These are phyloP conservation scores for Pterostichus madidus DNA, from an alignment of 2,888 invertebrate genomes.

Conservation along the genomic window DNA sequence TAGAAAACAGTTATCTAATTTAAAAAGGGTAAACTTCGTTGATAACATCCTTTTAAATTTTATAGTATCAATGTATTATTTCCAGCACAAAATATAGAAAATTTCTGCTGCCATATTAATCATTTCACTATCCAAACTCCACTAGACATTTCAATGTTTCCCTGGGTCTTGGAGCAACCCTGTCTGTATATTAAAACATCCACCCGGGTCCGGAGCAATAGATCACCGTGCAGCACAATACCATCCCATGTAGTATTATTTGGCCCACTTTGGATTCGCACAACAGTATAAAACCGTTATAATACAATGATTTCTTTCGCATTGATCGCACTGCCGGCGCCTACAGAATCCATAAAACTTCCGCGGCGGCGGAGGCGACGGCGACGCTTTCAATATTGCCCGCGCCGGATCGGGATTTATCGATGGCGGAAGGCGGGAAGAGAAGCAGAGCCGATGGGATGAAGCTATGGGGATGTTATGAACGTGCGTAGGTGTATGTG, in stretches of 20 bases:
- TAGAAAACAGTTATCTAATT: too few species aligned
- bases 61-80: neutral
- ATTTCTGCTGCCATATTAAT: conserved; percentile 37
- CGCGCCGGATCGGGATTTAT: conserved; percentile 39
- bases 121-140: conserved; percentile 20
- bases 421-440: conserved; percentile 2
- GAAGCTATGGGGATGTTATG: conserved; percentile 29
- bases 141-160: neutral
- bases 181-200: conserved; percentile 31
- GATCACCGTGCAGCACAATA: conserved; percentile 38
- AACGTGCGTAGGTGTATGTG: neutral
- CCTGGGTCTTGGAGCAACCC: neutral
- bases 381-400: conserved; percentile 44
- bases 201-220: neutral
- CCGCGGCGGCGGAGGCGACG: conserved; percentile 9
- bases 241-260: conserved; percentile 34
- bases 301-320: conserved; percentile 61
- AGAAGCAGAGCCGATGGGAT: neutral
- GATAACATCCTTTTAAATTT: too few species aligned
- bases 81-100: conserved; percentile 6
- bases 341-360: conserved; percentile 50
- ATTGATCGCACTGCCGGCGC: conserved; percentile 48
- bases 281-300: conserved; percentile 51
- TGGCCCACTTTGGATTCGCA: conserved; percentile 50
- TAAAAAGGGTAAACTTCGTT: too few species aligned